A percentile compares a stretch with the other conserved stretches of the same genome.
phyloP scores from a whole-genome alignment of 2,888 invertebrate species.

The Mellilla xanthometata region DNA sequence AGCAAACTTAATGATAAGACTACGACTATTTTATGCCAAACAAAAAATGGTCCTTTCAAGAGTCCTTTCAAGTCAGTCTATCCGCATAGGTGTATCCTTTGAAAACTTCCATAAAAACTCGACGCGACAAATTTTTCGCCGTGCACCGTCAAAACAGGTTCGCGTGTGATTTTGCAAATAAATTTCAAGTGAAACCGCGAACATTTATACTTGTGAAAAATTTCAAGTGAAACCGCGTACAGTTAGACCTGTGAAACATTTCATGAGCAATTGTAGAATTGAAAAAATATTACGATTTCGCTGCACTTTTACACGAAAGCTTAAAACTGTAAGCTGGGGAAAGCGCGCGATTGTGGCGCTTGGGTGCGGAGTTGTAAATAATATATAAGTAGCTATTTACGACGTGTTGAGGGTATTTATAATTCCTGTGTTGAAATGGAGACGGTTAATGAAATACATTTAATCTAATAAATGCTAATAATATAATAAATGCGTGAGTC shows the following conservation, averaged over 20 bases:
- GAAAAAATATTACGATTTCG: constrained; percentile 31
- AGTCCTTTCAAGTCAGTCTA: too few species aligned
- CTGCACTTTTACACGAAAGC: constrained; percentile 1
- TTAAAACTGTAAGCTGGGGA: constrained; percentile 5
- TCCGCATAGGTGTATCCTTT: too few species aligned
- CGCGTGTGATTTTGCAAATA: constrained; percentile 42
- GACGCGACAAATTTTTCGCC: constrained; percentile 59
- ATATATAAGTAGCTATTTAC: constrained; percentile 2
- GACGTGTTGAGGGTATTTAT: too few species aligned
- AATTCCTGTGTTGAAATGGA: too few species aligned
- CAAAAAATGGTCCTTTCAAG: too few species aligned
- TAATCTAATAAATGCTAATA: too few species aligned
- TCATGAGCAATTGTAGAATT: constrained; percentile 32
- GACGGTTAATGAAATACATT: too few species aligned
- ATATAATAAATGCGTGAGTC: too few species aligned
- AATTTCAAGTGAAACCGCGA: constrained; percentile 29
- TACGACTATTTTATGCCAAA: too few species aligned
- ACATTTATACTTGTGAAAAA: constrained; percentile 31
- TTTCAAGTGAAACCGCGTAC: constrained; percentile 32
- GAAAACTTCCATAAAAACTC: constrained; percentile 32
- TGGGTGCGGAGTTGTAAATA: background rate
- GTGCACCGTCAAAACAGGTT: constrained; percentile 47
- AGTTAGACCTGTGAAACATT: constrained; percentile 31
- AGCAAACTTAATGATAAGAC: too few species aligned
- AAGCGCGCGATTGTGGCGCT: background rate